These are phyloP conservation scores for Phrynocephalus forsythii DNA, from an alignment of 2,797 vertebrate genomes.

Conservation along the genomic window DNA sequence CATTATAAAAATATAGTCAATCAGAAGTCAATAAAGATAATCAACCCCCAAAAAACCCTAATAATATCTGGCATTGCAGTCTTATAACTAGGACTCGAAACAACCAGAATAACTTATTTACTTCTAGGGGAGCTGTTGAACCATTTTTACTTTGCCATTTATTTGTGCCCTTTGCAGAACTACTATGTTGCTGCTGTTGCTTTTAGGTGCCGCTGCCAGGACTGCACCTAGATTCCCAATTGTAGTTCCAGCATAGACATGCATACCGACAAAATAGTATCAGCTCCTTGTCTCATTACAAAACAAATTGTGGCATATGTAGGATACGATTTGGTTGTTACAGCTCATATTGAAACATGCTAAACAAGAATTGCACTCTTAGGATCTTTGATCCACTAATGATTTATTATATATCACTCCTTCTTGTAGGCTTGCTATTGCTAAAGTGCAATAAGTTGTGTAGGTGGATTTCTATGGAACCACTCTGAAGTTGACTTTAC, in stretches of 20 bases:
- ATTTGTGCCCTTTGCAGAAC: background rate
- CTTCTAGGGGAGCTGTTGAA: background rate
- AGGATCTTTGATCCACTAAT: conserved; percentile 29
- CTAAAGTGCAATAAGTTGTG: background rate
- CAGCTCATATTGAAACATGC: background rate
- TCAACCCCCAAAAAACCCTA: no score
- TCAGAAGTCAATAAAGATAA: no score
- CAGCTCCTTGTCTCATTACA: background rate
- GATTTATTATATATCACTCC: background rate
- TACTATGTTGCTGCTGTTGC: background rate
- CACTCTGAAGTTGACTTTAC: background rate
- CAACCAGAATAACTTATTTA: no score
- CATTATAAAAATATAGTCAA: no score
- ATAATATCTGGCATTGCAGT: no score
- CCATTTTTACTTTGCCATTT: background rate
- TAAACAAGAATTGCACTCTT: conserved; percentile 13
- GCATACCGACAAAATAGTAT: background rate
- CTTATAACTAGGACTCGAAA: no score
- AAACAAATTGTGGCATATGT: background rate
- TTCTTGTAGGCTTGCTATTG: background rate
- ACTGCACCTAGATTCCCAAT: background rate
- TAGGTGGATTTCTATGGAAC: conserved; percentile 29
- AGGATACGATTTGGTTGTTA: conserved; percentile 9
- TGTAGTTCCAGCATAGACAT: background rate
- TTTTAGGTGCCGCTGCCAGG: background rate